A percentile compares a stretch with the other conserved stretches of the same genome.
phyloP scores from a whole-genome alignment of 2,113 vertebrate species.

The Gallinago media region DNA sequence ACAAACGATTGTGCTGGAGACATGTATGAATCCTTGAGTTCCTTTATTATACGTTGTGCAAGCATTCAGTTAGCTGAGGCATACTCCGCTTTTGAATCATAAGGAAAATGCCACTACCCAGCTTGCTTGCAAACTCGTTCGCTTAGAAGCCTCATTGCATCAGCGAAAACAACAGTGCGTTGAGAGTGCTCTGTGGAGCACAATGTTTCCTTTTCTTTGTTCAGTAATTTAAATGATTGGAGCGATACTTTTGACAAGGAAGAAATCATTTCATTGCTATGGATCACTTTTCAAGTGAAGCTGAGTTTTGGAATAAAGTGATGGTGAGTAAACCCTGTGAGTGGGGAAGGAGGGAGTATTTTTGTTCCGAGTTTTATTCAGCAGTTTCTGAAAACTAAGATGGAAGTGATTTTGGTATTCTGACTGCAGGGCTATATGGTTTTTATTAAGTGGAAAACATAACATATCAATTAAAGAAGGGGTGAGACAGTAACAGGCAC shows the following conservation, averaged over 20 bases:
- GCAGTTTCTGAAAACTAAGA: conserved; percentile 67
- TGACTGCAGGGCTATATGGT: conserved; percentile 35
- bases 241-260: conserved; percentile 54
- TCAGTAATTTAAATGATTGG: conserved; percentile 53
- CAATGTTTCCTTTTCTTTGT: conserved; percentile 63
- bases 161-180: conserved; percentile 26
- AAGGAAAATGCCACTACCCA: conserved; percentile 74
- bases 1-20: conserved; percentile 62
- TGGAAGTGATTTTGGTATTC: conserved; percentile 64
- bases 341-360: conserved; percentile 44
- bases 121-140: conserved; percentile 66
- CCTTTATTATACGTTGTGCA: conserved; percentile 69
- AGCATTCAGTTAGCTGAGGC: conserved; percentile 69
- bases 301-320: conserved; percentile 75
- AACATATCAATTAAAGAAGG: conserved; percentile 30
- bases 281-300: conserved; percentile 71
- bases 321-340: conserved; percentile 75
- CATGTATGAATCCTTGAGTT: conserved; percentile 57
- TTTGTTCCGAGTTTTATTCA: conserved; percentile 50
- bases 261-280: conserved; percentile 56
- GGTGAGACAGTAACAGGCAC: conserved; percentile 28
- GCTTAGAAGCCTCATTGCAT: conserved; percentile 67
- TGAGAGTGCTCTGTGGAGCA: conserved; percentile 49
- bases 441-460: conserved; percentile 62
- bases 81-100: conserved; percentile 79